phyloP scores from a whole-genome alignment of 1,140 invertebrate species.

The Dendroctonus ponderosae region DNA sequence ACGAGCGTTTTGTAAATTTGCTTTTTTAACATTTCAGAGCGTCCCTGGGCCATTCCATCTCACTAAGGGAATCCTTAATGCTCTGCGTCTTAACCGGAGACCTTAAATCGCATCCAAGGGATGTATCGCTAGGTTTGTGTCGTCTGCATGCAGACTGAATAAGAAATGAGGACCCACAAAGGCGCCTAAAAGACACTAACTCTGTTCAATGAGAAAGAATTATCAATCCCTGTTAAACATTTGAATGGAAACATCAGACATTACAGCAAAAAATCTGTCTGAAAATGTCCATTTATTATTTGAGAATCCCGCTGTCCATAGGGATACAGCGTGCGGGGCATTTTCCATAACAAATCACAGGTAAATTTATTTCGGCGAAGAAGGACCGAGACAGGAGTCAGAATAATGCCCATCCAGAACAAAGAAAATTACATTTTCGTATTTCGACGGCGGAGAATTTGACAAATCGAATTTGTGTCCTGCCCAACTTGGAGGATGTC shows the following conservation, averaged over 20 bases:
- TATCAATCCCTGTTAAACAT: no score
- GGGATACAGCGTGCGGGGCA: constrained; percentile 2
- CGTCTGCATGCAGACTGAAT: no score
- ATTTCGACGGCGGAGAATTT: constrained; percentile 7
- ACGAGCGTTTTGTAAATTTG: background rate
- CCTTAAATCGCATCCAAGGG: no score
- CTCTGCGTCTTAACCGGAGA: background rate
- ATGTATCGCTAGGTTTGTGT: no score
- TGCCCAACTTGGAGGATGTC: background rate
- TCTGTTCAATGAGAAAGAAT: no score
- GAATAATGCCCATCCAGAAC: constrained; percentile 16
- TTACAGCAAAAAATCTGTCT: background rate
- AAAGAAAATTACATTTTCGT: constrained; percentile 23
- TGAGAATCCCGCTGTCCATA: background rate
- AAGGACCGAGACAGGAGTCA: constrained; percentile 6
- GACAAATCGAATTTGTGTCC: constrained; percentile 17
- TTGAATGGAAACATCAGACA: no score
- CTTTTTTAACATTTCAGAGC: constrained; percentile 1
- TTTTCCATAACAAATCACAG: constrained; percentile 19
- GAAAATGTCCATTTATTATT: constrained; percentile 10
- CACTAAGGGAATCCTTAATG: constrained; percentile 1
- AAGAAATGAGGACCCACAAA: no score
- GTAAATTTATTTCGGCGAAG: constrained; percentile 15
- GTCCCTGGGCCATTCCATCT: background rate
- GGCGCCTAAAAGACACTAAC: no score